Evolutionary conservation across 2,113 vertebrate species (phyloP), one percentile per base, ranked within the genome.

Genomic region (Oxyura jamaicensis): DNA sequence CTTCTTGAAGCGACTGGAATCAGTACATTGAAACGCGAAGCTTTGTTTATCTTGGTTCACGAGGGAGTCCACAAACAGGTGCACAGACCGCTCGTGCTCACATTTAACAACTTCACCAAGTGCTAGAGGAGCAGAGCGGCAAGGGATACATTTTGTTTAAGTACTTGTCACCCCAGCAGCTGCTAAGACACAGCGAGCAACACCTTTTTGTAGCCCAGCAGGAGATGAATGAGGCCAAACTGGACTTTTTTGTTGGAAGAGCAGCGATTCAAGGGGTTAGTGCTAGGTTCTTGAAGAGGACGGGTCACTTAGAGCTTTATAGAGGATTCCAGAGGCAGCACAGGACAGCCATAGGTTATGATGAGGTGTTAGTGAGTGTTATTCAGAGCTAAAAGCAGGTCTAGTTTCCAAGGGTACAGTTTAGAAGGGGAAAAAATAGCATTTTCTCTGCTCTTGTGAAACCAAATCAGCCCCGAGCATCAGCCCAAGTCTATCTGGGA

Each of bases 61-160:
- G 33, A 99, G 96, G 8, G 99, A 99, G 97, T 99, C 99, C 22
- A 99, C 99, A 3, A 99, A 99, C 83, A 99, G 98, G 96, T 99
- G 98, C 36, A 99, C 98, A 0, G 99, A 99, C 1, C 99, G 98
- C 96, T 99, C 99, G 0, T 99, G 99, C 83, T 99, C 99, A 5
- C 99, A 99, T 62, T 98, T 99, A 74, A 99, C 96, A n/a, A 98
- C 98, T 14, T 99, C 99, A 18, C 98, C 97, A 3, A 99, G 98
- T 8, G 98, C 99, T 99, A 15, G 82, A 11, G 62, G 36, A 80
- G 42, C 63, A 63, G 72, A 78, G 83, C 48, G 14, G 31, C 8
- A 63, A 76, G 36, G 78, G 25, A 52, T 1, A 21, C 0, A 0
- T 19, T 69, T 26, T 21, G 11, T 52, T 67, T 56, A 42, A 25